Conservation (phyloP, 2,113 vertebrate species). For the Nesoenas mayeri region DNA sequence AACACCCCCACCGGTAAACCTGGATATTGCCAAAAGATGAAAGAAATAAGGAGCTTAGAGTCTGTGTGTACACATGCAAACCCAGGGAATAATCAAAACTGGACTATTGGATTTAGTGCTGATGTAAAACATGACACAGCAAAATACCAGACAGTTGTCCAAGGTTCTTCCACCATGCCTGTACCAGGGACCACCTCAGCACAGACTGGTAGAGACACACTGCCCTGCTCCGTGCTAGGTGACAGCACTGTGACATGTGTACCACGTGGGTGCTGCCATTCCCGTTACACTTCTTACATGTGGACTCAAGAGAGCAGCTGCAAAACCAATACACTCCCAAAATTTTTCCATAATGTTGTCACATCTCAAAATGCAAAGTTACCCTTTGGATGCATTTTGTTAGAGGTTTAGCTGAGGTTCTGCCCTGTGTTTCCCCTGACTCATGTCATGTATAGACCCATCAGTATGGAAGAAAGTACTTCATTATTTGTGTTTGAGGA, state of each 20-base stretch:
- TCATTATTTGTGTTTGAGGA: not conserved
- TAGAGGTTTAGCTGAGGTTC: not conserved
- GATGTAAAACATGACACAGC: not conserved
- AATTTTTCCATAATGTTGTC: not conserved
- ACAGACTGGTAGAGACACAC: not conserved
- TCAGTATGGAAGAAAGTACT: not conserved
- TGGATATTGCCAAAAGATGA: not conserved
- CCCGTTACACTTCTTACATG: accelerated
- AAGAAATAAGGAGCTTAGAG: not conserved
- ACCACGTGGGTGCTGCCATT: accelerated
- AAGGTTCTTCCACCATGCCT: not conserved
- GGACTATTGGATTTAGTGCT: not conserved
- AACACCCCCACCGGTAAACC: not conserved
- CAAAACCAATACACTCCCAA: not conserved
- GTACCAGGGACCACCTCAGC: not conserved
- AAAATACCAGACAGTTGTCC: not conserved
- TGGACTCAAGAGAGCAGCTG: not conserved
- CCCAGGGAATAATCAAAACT: not conserved
- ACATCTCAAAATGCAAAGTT: not conserved
- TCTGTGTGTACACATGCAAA: not conserved
- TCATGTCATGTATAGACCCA: not conserved
- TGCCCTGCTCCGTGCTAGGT: not conserved
- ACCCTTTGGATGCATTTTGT: not conserved
- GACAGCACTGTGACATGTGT: not conserved
- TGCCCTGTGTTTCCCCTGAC: not conserved